These are phyloP conservation scores for Pseudonaja textilis DNA, from an alignment of 2,113 vertebrate genomes.

Conservation along the genomic window DNA sequence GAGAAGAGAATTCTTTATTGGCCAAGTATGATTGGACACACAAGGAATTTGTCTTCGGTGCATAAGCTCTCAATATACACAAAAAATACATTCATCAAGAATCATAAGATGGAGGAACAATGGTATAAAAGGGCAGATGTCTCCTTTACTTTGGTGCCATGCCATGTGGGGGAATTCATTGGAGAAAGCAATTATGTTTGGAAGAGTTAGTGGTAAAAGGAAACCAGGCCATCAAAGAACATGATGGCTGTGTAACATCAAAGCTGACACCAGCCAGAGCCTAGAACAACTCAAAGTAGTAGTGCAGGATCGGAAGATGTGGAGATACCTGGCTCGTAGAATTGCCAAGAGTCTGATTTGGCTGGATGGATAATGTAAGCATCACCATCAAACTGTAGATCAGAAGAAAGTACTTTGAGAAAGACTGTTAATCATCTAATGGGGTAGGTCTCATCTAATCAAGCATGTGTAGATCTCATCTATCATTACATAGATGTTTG, in stretches of 20 bases:
- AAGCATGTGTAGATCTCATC: not conserved
- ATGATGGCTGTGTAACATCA: not conserved
- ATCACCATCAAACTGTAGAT: conserved; percentile 11
- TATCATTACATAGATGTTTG: not conserved
- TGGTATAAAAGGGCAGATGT: not conserved
- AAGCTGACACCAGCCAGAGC: not conserved
- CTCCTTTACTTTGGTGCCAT: not conserved
- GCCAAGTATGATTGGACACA: no score
- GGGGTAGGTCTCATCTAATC: not conserved
- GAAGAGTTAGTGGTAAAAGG: not conserved
- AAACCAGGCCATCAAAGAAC: not conserved
- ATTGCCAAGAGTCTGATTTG: not conserved
- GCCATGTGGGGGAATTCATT: not conserved
- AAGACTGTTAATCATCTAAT: not conserved
- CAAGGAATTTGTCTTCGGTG: no score
- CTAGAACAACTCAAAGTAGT: not conserved
- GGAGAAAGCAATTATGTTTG: not conserved
- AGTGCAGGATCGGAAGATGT: not conserved
- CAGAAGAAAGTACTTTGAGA: not conserved
- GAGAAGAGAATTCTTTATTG: no score
- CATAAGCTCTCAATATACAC: no score
- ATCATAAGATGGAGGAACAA: not conserved
- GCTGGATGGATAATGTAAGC: not conserved
- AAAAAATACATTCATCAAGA: no score
- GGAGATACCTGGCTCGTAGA: not conserved